Conservation (phyloP, 2,113 vertebrate species). For the Grus americana region DNA sequence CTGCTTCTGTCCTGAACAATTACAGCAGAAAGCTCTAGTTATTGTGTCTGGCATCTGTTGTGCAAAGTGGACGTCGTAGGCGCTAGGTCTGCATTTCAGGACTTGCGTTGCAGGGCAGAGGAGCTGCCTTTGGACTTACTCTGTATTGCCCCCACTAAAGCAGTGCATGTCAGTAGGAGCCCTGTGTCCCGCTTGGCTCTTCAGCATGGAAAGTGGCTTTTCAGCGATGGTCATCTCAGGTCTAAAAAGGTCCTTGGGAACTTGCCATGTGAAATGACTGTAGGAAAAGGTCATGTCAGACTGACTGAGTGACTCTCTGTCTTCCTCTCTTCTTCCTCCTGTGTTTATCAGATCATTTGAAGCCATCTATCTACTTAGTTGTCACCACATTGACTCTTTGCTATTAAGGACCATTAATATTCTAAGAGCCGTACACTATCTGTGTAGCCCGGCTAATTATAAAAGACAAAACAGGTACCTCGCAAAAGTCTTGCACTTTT, state of each 20-base stretch:
- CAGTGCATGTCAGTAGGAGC: not conserved
- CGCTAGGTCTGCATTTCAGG: not conserved
- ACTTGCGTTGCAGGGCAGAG: fast-evolving
- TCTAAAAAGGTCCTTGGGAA: not conserved
- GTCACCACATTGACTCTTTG: not conserved
- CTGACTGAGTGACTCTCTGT: not conserved
- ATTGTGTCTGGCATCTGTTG: not conserved
- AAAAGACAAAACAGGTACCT: not conserved
- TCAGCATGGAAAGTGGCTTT: not conserved
- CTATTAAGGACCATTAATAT: conserved; percentile 20
- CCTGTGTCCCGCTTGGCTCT: not conserved
- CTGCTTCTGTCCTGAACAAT: not conserved
- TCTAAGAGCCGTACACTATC: not conserved
- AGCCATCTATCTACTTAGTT: not conserved
- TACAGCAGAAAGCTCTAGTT: not conserved
- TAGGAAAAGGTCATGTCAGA: not conserved
- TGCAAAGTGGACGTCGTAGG: fast-evolving
- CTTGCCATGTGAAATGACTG: not conserved
- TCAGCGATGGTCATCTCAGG: not conserved
- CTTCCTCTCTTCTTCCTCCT: not conserved
- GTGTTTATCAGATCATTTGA: conserved; percentile 13
- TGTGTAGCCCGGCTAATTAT: not conserved
- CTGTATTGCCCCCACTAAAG: not conserved
- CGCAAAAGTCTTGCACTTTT: not conserved
- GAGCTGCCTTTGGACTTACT: not conserved